Conservation (phyloP, 2,797 vertebrate species). For the Lophotriccus pileatus region DNA sequence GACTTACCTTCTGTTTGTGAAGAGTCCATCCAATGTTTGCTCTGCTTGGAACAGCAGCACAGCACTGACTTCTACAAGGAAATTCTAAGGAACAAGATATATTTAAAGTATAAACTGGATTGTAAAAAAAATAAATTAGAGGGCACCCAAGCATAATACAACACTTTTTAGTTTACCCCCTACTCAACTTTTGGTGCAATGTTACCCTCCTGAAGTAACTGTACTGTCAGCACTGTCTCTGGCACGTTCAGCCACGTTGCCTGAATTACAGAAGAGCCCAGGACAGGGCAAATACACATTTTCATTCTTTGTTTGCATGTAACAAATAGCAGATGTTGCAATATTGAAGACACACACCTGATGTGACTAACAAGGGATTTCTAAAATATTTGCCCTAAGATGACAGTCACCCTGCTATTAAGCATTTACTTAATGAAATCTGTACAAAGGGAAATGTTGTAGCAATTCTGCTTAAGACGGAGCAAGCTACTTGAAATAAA, state of each 20-base stretch:
- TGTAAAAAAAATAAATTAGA: background rate
- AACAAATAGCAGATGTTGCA: slow-evolving; percentile 54
- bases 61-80: background rate
- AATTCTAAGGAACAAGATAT: background rate
- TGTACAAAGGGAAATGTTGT: background rate
- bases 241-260: background rate
- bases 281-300: slow-evolving; percentile 20
- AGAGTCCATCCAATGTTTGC: background rate
- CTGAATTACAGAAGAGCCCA: slow-evolving; percentile 1
- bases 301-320: slow-evolving; percentile 21
- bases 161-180: background rate
- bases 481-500: background rate
- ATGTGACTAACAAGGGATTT: slow-evolving; percentile 41
- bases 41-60: slow-evolving; percentile 1
- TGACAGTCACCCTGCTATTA: slow-evolving; percentile 28
- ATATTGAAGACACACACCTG: slow-evolving; percentile 22
- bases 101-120: background rate
- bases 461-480: background rate
- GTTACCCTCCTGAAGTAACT: slow-evolving; percentile 16
- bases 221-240: background rate
- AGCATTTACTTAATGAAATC: slow-evolving; percentile 41
- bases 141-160: background rate
- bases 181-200: background rate
- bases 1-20: background rate
- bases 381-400: slow-evolving; percentile 37